These are phyloP conservation scores for Amia ocellicauda DNA, from an alignment of 2,113 vertebrate species.

Conservation along the genomic window DNA sequence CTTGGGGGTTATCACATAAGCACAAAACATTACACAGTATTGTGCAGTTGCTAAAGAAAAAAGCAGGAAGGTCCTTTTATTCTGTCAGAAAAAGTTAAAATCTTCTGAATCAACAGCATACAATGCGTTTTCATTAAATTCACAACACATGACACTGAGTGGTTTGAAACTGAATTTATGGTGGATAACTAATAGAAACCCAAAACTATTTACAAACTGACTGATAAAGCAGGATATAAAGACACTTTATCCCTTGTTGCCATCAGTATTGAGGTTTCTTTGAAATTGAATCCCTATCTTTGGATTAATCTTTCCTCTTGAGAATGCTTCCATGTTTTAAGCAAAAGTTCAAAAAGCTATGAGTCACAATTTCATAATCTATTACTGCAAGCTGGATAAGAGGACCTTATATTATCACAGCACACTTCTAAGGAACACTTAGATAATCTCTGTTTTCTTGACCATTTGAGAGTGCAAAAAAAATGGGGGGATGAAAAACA, in stretches of 20 bases:
- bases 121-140: too few relatives aligned
- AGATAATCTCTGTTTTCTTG: background rate
- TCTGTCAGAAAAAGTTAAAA: too few relatives aligned
- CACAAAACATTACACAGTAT: too few relatives aligned
- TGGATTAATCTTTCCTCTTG: slow-evolving; percentile 1
- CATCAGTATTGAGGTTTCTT: background rate
- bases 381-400: background rate
- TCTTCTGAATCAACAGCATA: too few relatives aligned
- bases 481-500: background rate
- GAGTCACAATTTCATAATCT: background rate
- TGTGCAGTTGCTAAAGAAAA: too few relatives aligned
- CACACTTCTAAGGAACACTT: background rate
- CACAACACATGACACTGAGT: too few relatives aligned
- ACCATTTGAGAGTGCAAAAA: background rate
- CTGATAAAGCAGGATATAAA: background rate
- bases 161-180: background rate
- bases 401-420: background rate
- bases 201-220: background rate
- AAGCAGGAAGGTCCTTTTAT: too few relatives aligned
- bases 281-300: background rate
- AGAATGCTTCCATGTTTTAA: background rate
- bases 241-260: background rate
- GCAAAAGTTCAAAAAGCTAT: slow-evolving; percentile 1
- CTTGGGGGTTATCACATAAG: too few relatives aligned
- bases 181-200: background rate